phyloP scores from a whole-genome alignment of 2,797 vertebrate genomes.

The Emys orbicularis region DNA sequence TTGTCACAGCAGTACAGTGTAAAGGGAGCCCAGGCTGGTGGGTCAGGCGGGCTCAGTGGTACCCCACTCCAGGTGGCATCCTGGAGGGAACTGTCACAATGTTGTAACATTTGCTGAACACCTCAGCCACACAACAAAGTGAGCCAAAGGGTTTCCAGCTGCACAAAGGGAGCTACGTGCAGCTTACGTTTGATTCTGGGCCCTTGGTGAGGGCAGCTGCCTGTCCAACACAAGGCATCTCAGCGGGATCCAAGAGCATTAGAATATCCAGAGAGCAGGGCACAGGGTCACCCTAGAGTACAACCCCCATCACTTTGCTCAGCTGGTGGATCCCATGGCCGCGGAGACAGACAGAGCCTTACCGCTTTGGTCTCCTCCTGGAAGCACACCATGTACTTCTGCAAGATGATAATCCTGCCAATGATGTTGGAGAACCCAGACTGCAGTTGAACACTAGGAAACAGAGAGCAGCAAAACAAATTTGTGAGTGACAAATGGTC shows the following conservation, averaged over 20 bases:
- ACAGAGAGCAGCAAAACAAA: slow-evolving; percentile 16
- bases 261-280: neutral
- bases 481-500: neutral
- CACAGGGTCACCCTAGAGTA: neutral
- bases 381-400: slow-evolving; percentile 68
- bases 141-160: neutral
- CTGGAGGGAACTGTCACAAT: too few species aligned
- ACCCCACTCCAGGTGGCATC: too few species aligned
- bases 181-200: neutral
- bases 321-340: neutral
- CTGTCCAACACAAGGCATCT: neutral
- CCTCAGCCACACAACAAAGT: neutral
- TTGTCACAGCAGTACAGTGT: too few species aligned
- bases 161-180: neutral
- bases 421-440: slow-evolving; percentile 39
- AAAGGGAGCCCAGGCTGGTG: too few species aligned
- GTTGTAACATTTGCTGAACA: neutral
- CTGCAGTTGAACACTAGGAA: slow-evolving; percentile 36
- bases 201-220: neutral
- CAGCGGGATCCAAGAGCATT: neutral
- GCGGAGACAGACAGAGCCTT: neutral
- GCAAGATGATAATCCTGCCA: slow-evolving; percentile 67
- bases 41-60: too few species aligned
- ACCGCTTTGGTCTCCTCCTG: slow-evolving; percentile 58
- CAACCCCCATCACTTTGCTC: neutral